phyloP scores from a whole-genome alignment of 30 jellyfish, hydroid and myxozoan species.

The Hydractinia symbiolongicarpus region DNA sequence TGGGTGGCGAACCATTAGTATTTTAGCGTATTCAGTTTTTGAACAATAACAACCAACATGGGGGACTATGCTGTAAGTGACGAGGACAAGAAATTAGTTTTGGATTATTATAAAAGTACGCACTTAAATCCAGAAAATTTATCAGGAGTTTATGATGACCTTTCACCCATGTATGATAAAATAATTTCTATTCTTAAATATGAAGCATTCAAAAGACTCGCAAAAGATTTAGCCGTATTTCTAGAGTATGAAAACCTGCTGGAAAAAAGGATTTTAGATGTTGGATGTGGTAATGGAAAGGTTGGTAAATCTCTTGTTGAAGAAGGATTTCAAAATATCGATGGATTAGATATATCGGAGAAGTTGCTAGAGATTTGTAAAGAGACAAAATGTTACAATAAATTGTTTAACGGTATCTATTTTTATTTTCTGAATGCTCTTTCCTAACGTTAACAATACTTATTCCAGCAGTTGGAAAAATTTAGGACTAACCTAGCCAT shows the following conservation, averaged over 20 bases:
- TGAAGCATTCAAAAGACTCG: neutral
- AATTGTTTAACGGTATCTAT: neutral
- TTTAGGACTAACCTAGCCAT: too few relatives aligned
- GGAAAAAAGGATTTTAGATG: neutral
- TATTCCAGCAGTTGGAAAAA: too few relatives aligned
- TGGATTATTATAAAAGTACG: too few relatives aligned
- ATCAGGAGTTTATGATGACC: neutral
- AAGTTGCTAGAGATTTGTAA: neutral
- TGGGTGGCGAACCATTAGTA: too few relatives aligned
- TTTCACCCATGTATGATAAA: slow-evolving; percentile 2
- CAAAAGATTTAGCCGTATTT: neutral
- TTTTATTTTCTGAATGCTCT: too few relatives aligned
- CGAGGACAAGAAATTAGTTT: too few relatives aligned
- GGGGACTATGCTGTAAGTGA: too few relatives aligned
- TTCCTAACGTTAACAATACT: too few relatives aligned
- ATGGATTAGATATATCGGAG: slow-evolving; percentile 15
- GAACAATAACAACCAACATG: too few relatives aligned
- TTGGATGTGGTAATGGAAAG: neutral
- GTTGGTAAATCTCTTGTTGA: neutral
- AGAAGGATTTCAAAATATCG: neutral
- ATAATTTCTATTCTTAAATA: neutral
- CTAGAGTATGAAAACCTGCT: neutral
- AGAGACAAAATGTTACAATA: neutral
- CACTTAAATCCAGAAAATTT: neutral
- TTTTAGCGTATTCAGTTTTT: too few relatives aligned